Evolutionary conservation across 2,113 vertebrate species (phyloP).

Genomic region (Engraulis encrasicolus): DNA sequence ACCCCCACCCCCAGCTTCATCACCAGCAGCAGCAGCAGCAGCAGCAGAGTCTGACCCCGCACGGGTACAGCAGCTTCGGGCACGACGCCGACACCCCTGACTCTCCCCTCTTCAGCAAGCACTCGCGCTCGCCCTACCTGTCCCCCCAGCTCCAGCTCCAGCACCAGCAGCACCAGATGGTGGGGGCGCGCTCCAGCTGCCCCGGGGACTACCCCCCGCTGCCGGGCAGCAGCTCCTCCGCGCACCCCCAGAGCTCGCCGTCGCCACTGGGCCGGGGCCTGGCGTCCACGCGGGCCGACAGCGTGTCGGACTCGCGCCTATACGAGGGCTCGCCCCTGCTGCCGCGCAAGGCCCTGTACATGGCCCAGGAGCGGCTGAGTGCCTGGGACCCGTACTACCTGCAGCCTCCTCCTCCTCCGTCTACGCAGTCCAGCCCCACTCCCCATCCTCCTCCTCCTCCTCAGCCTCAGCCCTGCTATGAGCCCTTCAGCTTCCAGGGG

Average conservation of each 20-base stretch:
- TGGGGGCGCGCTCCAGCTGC: slow-evolving; percentile 85
- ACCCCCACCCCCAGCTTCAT: not conserved
- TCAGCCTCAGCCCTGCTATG: slow-evolving; percentile 75
- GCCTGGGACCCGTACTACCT: slow-evolving; percentile 86
- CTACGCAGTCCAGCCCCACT: too few relatives aligned
- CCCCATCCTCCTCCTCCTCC: not conserved
- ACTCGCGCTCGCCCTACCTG: slow-evolving; percentile 81
- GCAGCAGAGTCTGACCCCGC: slow-evolving; percentile 48
- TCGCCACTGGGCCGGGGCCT: slow-evolving; percentile 83
- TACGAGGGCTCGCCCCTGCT: slow-evolving; percentile 82
- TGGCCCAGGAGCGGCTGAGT: slow-evolving; percentile 78
- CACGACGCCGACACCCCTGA: slow-evolving; percentile 87
- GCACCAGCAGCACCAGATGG: slow-evolving; percentile 79
- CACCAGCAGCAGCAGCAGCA: slow-evolving; percentile 44
- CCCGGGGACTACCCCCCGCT: slow-evolving; percentile 82
- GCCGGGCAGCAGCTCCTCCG: slow-evolving; percentile 58
- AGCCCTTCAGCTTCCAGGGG: slow-evolving; percentile 88
- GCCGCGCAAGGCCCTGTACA: slow-evolving; percentile 80
- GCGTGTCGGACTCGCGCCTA: slow-evolving; percentile 87
- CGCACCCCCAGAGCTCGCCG: slow-evolving; percentile 77
- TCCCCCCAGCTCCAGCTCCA: slow-evolving; percentile 85
- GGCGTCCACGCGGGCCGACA: slow-evolving; percentile 84
- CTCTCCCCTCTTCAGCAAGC: slow-evolving; percentile 74
- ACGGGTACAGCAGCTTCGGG: slow-evolving; percentile 81
- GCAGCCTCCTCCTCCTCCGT: slow-evolving; percentile 54